Evolutionary conservation across 2,797 vertebrate species (phyloP).

Genomic region (Enteromius argenteus): DNA sequence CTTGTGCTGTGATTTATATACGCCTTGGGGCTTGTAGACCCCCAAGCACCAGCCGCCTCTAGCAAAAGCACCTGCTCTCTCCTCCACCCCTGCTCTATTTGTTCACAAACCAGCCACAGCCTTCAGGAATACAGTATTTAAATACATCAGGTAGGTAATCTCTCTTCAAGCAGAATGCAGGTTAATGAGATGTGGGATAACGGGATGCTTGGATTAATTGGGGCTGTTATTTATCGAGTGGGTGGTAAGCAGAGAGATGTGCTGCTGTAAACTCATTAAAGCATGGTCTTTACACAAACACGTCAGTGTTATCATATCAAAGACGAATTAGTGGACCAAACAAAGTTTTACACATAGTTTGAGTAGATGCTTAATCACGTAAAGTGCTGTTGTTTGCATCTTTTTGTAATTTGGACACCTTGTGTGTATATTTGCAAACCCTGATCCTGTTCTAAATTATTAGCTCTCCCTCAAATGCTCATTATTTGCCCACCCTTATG

Average conservation of each 20-base stretch:
- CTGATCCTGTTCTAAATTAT: neutral
- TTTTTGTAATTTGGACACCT: neutral
- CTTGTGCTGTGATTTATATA: conserved; percentile 35
- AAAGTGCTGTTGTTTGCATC: neutral
- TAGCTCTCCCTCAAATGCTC: neutral
- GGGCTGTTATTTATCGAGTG: conserved; percentile 31
- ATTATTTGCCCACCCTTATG: neutral
- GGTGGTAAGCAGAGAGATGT: conserved; percentile 16
- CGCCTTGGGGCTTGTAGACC: conserved; percentile 15
- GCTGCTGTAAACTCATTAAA: conserved; percentile 42
- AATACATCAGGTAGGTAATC: neutral
- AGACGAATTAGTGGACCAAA: neutral
- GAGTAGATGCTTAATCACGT: neutral
- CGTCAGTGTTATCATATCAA: neutral
- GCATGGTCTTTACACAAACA: conserved; percentile 23
- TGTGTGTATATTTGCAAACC: neutral
- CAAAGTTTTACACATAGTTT: neutral
- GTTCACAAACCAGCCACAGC: neutral
- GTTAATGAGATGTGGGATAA: conserved; percentile 50
- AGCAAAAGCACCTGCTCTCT: conserved; percentile 52
- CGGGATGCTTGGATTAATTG: conserved; percentile 48
- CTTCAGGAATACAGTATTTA: neutral
- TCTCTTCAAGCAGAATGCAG: conserved; percentile 7
- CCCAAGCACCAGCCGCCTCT: neutral
- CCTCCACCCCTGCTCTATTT: conserved; percentile 20